Percentiles rank a stretch among this genome's conserved stretches.
These are phyloP conservation scores for Pristionchus arcanus DNA, from an alignment of 2,888 invertebrate species.

Conservation along the genomic window DNA sequence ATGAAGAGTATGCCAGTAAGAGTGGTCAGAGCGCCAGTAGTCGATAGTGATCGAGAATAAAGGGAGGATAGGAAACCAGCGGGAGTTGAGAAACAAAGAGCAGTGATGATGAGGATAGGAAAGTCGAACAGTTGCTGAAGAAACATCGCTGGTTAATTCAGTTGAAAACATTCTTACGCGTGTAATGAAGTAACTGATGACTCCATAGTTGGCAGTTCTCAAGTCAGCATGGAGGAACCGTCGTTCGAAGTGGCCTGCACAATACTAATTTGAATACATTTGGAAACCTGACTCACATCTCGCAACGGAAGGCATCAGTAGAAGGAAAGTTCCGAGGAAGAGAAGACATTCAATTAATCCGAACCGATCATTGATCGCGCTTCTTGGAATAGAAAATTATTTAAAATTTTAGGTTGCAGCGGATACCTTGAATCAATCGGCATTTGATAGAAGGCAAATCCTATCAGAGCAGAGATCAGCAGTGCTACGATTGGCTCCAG, in stretches of 20 bases:
- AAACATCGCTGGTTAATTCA: background rate
- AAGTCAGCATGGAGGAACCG: slow-evolving; percentile 54
- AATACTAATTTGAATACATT: background rate
- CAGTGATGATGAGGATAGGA: slow-evolving; percentile 88
- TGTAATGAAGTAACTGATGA: slow-evolving; percentile 56
- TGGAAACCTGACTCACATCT: slow-evolving; percentile 72
- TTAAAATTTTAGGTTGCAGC: background rate
- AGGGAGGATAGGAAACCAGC: slow-evolving; percentile 82
- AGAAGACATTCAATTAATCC: slow-evolving; percentile 92
- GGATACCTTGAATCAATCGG: slow-evolving; percentile 52
- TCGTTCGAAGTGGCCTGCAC: slow-evolving; percentile 54
- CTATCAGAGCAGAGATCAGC: slow-evolving; percentile 58
- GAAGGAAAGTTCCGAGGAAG: slow-evolving; percentile 88
- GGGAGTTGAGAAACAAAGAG: slow-evolving; percentile 90
- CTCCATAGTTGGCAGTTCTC: slow-evolving; percentile 26
- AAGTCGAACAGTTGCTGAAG: slow-evolving; percentile 87
- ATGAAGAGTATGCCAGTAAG: slow-evolving; percentile 10
- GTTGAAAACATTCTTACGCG: background rate
- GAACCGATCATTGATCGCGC: slow-evolving; percentile 82
- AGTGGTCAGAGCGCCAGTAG: background rate
- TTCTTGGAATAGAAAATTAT: background rate
- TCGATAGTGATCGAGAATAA: background rate
- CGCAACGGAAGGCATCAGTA: slow-evolving; percentile 84
- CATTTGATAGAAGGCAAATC: slow-evolving; percentile 61
- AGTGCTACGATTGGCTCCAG: slow-evolving; percentile 58